Percentiles rank a stretch among this genome's conserved stretches.
Conservation (phyloP, 2,797 vertebrate genomes). For the Setipinna tenuifilis region DNA sequence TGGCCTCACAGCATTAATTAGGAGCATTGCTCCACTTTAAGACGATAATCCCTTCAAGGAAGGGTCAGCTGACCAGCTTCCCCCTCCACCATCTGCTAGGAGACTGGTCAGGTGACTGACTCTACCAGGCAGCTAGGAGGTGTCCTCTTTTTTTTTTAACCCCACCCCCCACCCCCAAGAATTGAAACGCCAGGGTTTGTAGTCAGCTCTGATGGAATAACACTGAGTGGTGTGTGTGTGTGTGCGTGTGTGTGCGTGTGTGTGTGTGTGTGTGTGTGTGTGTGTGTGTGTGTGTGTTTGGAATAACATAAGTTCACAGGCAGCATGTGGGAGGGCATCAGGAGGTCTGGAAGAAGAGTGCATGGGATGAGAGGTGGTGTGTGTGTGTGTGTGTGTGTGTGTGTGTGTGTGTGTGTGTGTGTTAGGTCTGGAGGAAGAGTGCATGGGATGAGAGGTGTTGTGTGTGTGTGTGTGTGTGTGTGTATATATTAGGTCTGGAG, state of each 20-base stretch:
- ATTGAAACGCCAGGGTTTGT: background rate
- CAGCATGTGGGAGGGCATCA: background rate
- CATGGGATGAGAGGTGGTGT: background rate
- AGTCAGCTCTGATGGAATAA: background rate
- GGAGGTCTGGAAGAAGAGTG: background rate
- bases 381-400: conserved; percentile 1
- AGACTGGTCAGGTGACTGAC: conserved; percentile 16
- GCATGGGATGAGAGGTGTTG: background rate
- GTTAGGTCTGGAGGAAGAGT: too few species aligned
- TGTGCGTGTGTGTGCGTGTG: conserved; percentile 26
- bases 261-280: conserved; percentile 23
- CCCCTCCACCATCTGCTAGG: background rate
- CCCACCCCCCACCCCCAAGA: background rate
- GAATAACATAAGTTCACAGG: background rate
- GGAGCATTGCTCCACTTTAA: background rate
- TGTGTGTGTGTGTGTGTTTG: conserved; percentile 31
- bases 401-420: too few species aligned
- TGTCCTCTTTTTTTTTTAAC: background rate
- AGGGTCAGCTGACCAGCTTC: conserved; percentile 15
- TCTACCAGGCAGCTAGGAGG: background rate
- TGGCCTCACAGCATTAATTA: too few species aligned
- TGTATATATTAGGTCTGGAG: too few species aligned
- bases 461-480: too few species aligned
- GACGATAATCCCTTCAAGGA: conserved; percentile 8
- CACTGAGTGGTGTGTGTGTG: conserved; percentile 20